Conservation (phyloP, 2,113 vertebrate species). For the Pantherophis guttatus region DNA sequence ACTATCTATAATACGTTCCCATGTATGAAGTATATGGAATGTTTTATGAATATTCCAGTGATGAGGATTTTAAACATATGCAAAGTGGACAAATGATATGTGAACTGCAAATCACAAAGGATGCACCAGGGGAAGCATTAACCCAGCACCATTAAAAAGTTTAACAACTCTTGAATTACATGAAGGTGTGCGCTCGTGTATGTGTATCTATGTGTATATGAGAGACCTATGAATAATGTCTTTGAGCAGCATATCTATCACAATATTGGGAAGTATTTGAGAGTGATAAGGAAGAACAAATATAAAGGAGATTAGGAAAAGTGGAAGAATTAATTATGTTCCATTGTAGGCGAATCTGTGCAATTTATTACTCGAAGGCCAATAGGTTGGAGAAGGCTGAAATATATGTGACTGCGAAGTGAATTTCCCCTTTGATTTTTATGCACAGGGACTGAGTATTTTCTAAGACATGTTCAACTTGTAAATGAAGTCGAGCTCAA, state of each 20-base stretch:
- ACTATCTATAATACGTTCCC: background rate
- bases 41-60: background rate
- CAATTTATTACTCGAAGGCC: background rate
- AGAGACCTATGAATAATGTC: background rate
- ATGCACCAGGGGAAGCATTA: background rate
- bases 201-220: background rate
- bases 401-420: background rate
- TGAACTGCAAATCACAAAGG: background rate
- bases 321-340: background rate
- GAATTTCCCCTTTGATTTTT: background rate
- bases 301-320: background rate
- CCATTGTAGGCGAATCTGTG: background rate
- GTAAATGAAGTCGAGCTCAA: constrained; percentile 25
- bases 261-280: background rate
- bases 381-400: background rate
- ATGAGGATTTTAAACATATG: background rate
- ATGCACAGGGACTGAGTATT: background rate
- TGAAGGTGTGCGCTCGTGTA: background rate
- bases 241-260: background rate
- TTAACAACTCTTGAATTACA: background rate
- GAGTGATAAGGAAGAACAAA: background rate
- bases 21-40: background rate
- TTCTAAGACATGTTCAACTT: constrained; percentile 41
- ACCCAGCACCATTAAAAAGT: background rate
- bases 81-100: background rate